Evolutionary conservation across 2,797 vertebrate genomes (phyloP).

Genomic region (Cossypha heuglini): DNA sequence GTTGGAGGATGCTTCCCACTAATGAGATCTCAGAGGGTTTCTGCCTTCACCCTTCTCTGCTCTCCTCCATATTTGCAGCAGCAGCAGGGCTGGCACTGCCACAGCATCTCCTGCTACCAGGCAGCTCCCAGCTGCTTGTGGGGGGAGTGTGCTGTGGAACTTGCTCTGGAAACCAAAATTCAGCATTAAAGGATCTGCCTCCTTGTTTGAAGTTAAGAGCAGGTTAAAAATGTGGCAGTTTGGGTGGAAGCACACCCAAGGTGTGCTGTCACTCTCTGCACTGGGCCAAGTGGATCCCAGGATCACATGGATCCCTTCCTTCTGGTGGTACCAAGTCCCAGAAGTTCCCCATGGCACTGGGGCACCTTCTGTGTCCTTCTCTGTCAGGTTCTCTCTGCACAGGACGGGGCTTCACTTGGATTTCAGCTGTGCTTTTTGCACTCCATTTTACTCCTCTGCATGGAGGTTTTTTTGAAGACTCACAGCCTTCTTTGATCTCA

Average conservation of each 20-base stretch:
- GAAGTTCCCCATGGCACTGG: accelerated
- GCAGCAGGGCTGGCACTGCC: neutral
- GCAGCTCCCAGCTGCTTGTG: neutral
- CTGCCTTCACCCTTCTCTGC: conserved; percentile 35
- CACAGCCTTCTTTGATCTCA: neutral
- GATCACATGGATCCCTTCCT: neutral
- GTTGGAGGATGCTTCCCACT: conserved; percentile 73
- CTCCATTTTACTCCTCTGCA: neutral
- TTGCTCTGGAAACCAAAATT: neutral
- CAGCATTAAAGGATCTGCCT: neutral
- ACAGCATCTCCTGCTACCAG: neutral
- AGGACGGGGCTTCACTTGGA: neutral
- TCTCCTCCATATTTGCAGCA: conserved; percentile 21
- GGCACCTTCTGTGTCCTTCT: neutral
- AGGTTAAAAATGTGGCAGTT: accelerated
- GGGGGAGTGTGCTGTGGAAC: neutral
- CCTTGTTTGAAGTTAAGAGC: neutral
- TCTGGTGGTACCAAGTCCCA: neutral
- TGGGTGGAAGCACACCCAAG: neutral
- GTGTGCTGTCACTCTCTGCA: accelerated
- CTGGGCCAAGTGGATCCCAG: neutral
- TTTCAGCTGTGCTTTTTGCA: neutral
- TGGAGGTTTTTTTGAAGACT: neutral
- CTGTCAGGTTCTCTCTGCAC: neutral
- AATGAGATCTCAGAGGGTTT: conserved; percentile 85